Evolutionary conservation across 1,140 invertebrate genomes (phyloP), one percentile per base, ranked within the genome.

Genomic region (Polypedilum vanderplanki): DNA sequence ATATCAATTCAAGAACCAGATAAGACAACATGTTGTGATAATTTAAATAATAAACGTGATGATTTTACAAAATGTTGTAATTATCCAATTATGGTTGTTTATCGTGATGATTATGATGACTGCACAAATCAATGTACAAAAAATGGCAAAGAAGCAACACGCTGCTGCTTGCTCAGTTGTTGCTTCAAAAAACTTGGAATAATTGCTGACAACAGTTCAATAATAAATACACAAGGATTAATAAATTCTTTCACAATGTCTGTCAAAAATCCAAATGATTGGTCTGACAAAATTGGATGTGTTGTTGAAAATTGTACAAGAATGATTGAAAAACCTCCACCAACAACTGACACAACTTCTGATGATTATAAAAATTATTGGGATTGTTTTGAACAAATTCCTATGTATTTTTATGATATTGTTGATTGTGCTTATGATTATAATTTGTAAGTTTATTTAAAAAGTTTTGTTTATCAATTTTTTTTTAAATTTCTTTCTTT

Each of bases 301-400:
- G 46, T 57, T 15, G 46, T 57, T 57, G 12, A 57, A n/a, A n/a
- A 12, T n/a, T 57, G 46, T 12, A 57, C 46, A 57, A 15, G 3
- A 12, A n/a, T n/a, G 3, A 57, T 57, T 15, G n/a, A 57, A 15
- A n/a, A 57, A n/a, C 46, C 46, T n/a, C 46, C 46, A 57, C 24
- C 24, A 33, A 33, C 24, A 5, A 33, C 24, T 33, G 24, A 33
- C 5, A 33, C 24, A 33, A 57, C 4, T 57, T n/a, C 46, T 57
- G n/a, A 57, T n/a, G 46, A 57, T 57, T 57, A 57, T 57, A n/a
- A 57, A 4, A 57, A 57, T 15, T 57, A 57, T 57, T 57, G 46
- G 46, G 46, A 57, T 57, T 57, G 46, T 57, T 57, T n/a, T 57
- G 46, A 57, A 57, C 12, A 57, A 57, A 57, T 57, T 57, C 46